These are phyloP conservation scores for Sanderia malayensis DNA, from an alignment of 30 jellyfish, hydroid and myxozoan genomes.

Conservation along the genomic window DNA sequence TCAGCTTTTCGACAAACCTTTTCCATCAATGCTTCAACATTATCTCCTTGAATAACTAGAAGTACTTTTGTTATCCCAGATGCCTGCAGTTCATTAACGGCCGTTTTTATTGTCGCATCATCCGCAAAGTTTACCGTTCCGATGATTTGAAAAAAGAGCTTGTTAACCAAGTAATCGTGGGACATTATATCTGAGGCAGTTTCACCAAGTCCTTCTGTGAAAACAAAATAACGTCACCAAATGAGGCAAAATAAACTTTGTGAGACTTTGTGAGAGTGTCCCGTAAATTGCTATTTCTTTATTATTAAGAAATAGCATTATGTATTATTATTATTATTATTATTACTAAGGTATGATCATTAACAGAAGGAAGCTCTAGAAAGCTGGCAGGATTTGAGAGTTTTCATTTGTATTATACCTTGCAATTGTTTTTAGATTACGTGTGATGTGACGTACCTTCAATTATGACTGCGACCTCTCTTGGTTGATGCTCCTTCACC, in stretches of 20 bases:
- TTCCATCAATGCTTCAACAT: slow-evolving; percentile 53
- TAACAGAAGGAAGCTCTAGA: no score
- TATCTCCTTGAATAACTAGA: slow-evolving; percentile 49
- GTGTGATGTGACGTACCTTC: slow-evolving; percentile 60
- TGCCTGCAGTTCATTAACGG: slow-evolving; percentile 36
- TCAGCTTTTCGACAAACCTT: slow-evolving; percentile 60
- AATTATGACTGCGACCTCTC: slow-evolving; percentile 64
- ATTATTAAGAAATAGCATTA: no score
- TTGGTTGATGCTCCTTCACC: slow-evolving; percentile 72
- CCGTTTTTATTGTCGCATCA: slow-evolving; percentile 29
- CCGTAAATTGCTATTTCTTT: no score
- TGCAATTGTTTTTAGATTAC: no score
- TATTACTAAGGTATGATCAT: no score
- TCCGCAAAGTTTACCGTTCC: slow-evolving; percentile 57
- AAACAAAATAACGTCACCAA: no score
- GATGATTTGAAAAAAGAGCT: slow-evolving; percentile 51
- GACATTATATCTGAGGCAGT: slow-evolving; percentile 68
- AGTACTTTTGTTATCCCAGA: slow-evolving; percentile 58
- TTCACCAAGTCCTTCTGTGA: slow-evolving; percentile 62
- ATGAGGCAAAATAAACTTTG: background rate
- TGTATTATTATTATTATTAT: no score
- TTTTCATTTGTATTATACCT: no score
- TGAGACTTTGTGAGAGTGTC: background rate
- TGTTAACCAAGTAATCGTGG: slow-evolving; percentile 53
- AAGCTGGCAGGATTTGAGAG: no score